Evolutionary conservation across 2,888 invertebrate genomes (phyloP).

Genomic region (Labia minor): DNA sequence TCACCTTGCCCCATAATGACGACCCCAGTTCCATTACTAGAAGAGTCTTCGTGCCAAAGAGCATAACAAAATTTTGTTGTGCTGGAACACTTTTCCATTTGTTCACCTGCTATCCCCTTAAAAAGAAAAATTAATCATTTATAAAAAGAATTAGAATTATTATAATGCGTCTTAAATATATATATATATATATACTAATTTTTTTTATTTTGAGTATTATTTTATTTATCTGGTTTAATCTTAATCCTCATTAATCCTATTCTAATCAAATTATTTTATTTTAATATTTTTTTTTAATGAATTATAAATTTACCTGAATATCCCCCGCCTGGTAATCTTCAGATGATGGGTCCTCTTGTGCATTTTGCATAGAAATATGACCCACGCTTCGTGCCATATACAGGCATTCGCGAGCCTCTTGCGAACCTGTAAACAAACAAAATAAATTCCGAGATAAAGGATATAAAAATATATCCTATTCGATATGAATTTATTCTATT

Average conservation of each 20-base stretch:
- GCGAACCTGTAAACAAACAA: conserved; percentile 18
- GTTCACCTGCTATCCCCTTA: conserved; percentile 17
- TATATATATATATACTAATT: too few species aligned
- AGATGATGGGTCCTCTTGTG: conserved; percentile 22
- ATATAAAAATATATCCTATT: not conserved
- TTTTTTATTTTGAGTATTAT: too few species aligned
- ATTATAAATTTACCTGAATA: conserved; percentile 21
- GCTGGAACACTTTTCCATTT: conserved; percentile 27
- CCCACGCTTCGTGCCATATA: conserved; percentile 28
- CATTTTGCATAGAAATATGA: conserved; percentile 24
- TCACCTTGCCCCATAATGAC: conserved; percentile 59
- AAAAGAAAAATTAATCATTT: not conserved
- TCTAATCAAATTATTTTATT: too few species aligned
- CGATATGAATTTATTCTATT: too few species aligned
- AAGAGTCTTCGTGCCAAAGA: conserved; percentile 53
- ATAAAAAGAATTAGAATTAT: too few species aligned
- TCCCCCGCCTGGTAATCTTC: conserved; percentile 26
- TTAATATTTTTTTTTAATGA: too few species aligned
- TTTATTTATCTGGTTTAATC: too few species aligned
- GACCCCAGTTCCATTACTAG: conserved; percentile 45
- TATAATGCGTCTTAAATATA: too few species aligned
- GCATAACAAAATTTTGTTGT: conserved; percentile 56
- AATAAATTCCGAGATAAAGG: not conserved
- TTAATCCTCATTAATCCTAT: too few species aligned
- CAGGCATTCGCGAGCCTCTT: conserved; percentile 25